A percentile compares a stretch with the other conserved stretches of the same genome.
Evolutionary conservation across 2,888 invertebrate genomes (phyloP).

Genomic region (Anoplius nigerrimus): DNA sequence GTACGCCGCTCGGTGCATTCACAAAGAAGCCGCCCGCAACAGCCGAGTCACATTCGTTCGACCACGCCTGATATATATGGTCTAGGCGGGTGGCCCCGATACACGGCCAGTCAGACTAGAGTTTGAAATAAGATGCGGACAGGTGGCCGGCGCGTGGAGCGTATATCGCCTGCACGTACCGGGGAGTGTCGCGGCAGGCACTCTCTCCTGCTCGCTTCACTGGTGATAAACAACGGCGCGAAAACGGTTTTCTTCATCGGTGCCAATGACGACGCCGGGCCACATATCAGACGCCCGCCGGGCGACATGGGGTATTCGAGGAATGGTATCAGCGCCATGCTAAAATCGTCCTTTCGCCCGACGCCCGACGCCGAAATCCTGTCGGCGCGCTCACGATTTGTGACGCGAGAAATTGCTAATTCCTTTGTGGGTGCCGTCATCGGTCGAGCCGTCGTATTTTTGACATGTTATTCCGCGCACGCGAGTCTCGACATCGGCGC

Average conservation of each 20-base stretch:
- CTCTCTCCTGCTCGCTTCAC: constrained; percentile 2
- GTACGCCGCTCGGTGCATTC: neutral
- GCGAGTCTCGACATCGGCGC: no score
- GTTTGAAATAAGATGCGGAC: constrained; percentile 48
- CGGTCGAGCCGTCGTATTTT: no score
- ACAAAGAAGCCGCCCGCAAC: neutral
- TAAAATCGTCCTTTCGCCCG: no score
- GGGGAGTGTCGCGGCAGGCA: neutral
- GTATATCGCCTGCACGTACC: constrained; percentile 10
- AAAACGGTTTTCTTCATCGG: constrained; percentile 14
- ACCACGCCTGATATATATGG: constrained; percentile 4
- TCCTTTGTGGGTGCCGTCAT: no score
- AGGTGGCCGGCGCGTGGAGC: constrained; percentile 36
- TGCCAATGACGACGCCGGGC: constrained; percentile 14
- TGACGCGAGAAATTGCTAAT: no score
- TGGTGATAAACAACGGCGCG: constrained; percentile 21
- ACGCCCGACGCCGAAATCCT: no score
- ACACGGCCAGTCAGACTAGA: constrained; percentile 1
- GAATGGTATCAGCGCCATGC: neutral
- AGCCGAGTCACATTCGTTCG: neutral
- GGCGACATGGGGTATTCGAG: neutral
- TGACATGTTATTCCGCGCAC: no score
- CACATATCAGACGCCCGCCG: neutral
- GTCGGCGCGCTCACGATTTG: no score
- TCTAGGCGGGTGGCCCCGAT: constrained; percentile 20